Evolutionary conservation across 2,113 vertebrate genomes (phyloP).

Genomic region (Pyrgilauda ruficollis): DNA sequence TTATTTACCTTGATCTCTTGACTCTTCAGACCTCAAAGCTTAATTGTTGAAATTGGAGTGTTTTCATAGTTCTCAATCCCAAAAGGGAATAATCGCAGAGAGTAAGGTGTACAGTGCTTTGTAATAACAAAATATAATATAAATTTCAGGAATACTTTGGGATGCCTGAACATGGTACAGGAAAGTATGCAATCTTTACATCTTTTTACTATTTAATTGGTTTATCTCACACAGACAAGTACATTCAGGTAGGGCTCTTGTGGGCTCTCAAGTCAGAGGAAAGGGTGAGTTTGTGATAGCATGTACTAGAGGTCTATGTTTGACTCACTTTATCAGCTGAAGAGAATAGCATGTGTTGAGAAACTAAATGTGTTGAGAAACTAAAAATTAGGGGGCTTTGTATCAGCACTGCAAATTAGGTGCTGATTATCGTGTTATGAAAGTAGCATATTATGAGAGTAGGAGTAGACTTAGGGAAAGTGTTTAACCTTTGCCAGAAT

Average conservation of each 20-base stretch:
- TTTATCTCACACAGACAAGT: not conserved
- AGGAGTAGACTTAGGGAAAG: not conserved
- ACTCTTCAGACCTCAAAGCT: not conserved
- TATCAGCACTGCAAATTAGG: fast-evolving
- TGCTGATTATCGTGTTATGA: not conserved
- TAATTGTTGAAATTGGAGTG: not conserved
- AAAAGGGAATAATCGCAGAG: not conserved
- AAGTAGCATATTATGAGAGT: not conserved
- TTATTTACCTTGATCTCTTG: not conserved
- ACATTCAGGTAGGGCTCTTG: not conserved
- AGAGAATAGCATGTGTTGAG: not conserved
- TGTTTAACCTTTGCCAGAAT: not conserved
- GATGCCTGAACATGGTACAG: not conserved
- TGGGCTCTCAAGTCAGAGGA: not conserved
- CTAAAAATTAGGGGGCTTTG: fast-evolving
- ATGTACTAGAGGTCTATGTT: not conserved
- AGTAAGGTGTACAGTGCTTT: not conserved
- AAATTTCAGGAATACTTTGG: not conserved
- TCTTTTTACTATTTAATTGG: not conserved
- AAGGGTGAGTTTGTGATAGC: not conserved
- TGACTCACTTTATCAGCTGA: not conserved
- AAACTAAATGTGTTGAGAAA: not conserved
- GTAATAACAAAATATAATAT: not conserved
- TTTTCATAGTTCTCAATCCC: not conserved
- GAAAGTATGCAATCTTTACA: not conserved